phyloP scores from a whole-genome alignment of 2,888 invertebrate genomes.

The Argyresthia goedartella region DNA sequence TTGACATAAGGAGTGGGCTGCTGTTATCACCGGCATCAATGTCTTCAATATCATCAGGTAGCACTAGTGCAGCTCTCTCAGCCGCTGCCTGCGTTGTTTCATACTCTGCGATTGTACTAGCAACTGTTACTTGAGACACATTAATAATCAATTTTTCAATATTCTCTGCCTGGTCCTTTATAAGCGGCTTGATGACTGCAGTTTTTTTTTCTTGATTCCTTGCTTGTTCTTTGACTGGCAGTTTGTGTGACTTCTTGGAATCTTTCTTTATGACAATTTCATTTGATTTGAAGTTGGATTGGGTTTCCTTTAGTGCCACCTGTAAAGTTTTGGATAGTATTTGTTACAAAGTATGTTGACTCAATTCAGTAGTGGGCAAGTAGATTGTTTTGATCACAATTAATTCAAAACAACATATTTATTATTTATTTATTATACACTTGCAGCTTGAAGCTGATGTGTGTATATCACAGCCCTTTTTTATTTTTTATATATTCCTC shows the following conservation, averaged over 20 bases:
- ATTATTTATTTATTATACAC: no score
- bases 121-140: background rate
- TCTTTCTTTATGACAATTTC: slow-evolving; percentile 22
- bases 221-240: slow-evolving; percentile 30
- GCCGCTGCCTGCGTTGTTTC: no score
- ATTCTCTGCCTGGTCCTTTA: background rate
- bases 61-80: background rate
- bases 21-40: slow-evolving; percentile 81
- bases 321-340: slow-evolving; percentile 18
- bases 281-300: slow-evolving; percentile 25
- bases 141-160: background rate
- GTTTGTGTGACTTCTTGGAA: slow-evolving; percentile 29
- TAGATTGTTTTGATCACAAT: no score
- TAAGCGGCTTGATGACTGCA: background rate
- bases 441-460: no score
- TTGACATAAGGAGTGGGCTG: slow-evolving; percentile 84
- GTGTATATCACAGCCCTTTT: no score
- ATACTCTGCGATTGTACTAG: no score
- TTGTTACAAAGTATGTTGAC: background rate
- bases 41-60: slow-evolving; percentile 71
- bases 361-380: background rate
- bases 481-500: no score
- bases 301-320: slow-evolving; percentile 38
- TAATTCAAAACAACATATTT: no score
- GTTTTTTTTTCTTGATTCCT: slow-evolving; percentile 9